Evolutionary conservation across 2,113 vertebrate genomes (phyloP), one percentile per base, ranked within the genome.

Genomic region (Trematocara stigmaticum): DNA sequence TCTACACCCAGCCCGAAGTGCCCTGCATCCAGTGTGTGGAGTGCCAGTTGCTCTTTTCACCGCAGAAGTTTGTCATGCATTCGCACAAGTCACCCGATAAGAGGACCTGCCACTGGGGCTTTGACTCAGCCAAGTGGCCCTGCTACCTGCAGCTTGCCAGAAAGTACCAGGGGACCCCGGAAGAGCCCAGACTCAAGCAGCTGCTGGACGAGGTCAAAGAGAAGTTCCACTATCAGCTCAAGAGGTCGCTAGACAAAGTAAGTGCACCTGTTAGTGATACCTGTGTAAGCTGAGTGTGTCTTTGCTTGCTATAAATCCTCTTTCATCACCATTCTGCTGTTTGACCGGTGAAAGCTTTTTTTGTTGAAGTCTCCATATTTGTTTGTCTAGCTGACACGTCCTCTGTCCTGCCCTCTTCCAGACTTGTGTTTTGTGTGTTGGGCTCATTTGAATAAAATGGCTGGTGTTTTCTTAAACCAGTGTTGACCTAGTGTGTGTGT

Each of bases 91-190:
- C 97, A 34, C 98, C 99, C 0, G 98, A 99, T 96, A 99, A 99
- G 96, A 97, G 99, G 94, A 99, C 99, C 94, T 99, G 99, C 94
- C 99, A 99, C 93, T 99, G 99, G 99, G 99, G 99, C 26, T 99
- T 99, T 88, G 99, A 99, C 84, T 99, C 99, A 0, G 97, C 98
- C 94, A 98, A 99, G 94, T 99, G 99, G 99, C 97, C 98, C 89
- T 99, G 97, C 95, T 99, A 99, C 94, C 96, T 99, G 93, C 98
- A 98, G 71, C 97, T 99, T 23, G 98, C 97, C 95, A 96, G 97
- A 93, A 98, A 98, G 95, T 98, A 99, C 93, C 88, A 97, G 79
- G 98, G 97, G 51, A 97, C 97, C 0, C 91, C 96, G 0, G 97
- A 99, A 88, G 98, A 98, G 93, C 96, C 95, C 89, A 95, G 96